Evolutionary conservation across 2,113 vertebrate species (phyloP).

Genomic region (Mastomys natalensis): DNA sequence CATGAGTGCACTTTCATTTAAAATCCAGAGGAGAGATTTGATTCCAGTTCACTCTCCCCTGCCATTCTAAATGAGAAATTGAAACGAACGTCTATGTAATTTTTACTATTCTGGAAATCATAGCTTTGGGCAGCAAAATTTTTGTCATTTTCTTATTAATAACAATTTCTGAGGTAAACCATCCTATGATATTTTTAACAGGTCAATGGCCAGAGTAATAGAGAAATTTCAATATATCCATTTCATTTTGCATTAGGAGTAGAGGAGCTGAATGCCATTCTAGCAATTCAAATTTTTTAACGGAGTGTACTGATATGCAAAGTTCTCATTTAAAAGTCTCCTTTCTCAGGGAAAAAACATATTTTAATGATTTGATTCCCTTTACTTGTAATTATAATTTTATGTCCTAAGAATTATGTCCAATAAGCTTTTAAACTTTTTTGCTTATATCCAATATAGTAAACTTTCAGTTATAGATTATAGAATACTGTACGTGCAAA

Average conservation of each 20-base stretch:
- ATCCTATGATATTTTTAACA: conserved; percentile 72
- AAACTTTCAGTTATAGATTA: not conserved
- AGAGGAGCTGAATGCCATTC: conserved; percentile 3
- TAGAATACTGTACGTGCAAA: accelerated
- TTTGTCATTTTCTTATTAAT: conserved; percentile 75
- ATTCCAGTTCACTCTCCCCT: conserved; percentile 60
- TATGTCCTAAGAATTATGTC: not conserved
- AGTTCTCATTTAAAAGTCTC: conserved; percentile 19
- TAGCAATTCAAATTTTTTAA: conserved; percentile 59
- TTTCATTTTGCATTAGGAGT: conserved; percentile 61
- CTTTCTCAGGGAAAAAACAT: conserved; percentile 38
- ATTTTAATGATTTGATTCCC: conserved; percentile 52
- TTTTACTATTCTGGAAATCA: conserved; percentile 60
- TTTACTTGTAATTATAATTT: conserved; percentile 60
- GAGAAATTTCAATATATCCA: conserved; percentile 71
- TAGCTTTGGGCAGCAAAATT: conserved; percentile 48
- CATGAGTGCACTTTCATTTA: conserved; percentile 58
- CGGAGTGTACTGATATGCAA: conserved; percentile 64
- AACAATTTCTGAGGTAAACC: conserved; percentile 73
- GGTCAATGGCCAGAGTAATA: conserved; percentile 76
- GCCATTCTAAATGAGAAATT: conserved; percentile 64
- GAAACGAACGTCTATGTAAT: conserved; percentile 45
- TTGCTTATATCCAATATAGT: not conserved
- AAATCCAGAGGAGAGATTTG: conserved; percentile 38
- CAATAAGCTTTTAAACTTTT: not conserved